Evolutionary conservation across 2,888 invertebrate genomes (phyloP).

Genomic region (Nasonovia ribisnigri): DNA sequence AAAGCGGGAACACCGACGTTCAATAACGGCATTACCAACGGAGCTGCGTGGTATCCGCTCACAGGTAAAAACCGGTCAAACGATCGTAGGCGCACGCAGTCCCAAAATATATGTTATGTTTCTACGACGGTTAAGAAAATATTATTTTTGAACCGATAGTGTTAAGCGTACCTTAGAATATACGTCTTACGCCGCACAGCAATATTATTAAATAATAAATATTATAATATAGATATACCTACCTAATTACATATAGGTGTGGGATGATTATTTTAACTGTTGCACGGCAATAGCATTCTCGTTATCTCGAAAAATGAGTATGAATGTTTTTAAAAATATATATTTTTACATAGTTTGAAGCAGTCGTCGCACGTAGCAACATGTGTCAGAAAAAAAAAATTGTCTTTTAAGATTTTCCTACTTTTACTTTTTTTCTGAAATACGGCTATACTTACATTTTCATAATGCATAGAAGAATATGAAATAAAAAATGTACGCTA

Average conservation of each 20-base stretch:
- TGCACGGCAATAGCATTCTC: background rate
- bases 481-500: background rate
- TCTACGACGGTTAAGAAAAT: background rate
- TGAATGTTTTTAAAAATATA: background rate
- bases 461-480: background rate
- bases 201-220: background rate
- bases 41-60: conserved; percentile 77
- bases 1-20: conserved; percentile 72
- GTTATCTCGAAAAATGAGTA: background rate
- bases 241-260: background rate
- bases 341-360: background rate
- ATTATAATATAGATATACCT: background rate
- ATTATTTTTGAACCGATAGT: background rate
- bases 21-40: conserved; percentile 77
- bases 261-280: background rate
- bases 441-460: background rate
- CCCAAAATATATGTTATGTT: background rate
- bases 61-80: conserved; percentile 71
- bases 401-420: too few species aligned
- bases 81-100: background rate
- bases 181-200: background rate
- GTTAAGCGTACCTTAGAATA: background rate
- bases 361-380: background rate
- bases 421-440: background rate
- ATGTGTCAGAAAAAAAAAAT: background rate